A percentile compares a stretch with the other conserved stretches of the same genome.
Conservation (phyloP, 2,113 vertebrate genomes). For the Perca schrenkii region DNA sequence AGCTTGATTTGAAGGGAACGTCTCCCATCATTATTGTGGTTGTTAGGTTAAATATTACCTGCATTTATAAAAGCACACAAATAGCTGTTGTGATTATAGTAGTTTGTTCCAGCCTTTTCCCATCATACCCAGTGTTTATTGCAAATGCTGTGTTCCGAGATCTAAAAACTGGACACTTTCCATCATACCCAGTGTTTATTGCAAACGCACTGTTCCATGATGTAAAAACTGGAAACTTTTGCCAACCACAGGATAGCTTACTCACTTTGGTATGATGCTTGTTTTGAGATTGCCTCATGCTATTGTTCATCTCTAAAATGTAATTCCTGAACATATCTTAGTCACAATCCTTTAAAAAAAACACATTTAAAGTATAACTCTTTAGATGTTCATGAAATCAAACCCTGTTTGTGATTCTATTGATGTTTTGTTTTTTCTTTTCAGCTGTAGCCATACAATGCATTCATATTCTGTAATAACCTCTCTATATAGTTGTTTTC, state of each 20-base stretch:
- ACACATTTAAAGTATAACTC: neutral
- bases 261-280: neutral
- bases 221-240: too few species aligned
- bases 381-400: neutral
- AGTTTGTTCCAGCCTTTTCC: neutral
- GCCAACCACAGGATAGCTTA: neutral
- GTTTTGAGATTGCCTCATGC: neutral
- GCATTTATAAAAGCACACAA: neutral
- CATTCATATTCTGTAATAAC: neutral
- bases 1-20: neutral
- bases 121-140: too few species aligned
- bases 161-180: too few species aligned
- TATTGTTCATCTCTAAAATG: neutral
- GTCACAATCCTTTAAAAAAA: neutral
- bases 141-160: too few species aligned
- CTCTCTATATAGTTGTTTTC: too few species aligned
- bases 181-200: too few species aligned
- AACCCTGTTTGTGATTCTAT: neutral
- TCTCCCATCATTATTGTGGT: neutral
- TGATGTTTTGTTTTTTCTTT: neutral
- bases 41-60: neutral
- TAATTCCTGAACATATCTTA: neutral
- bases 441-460: neutral
- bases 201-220: too few species aligned
- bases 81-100: neutral